Base-by-base conservation (phyloP, 2,888 invertebrate genomes). In the Brachynemurus nebulosus region DNA sequence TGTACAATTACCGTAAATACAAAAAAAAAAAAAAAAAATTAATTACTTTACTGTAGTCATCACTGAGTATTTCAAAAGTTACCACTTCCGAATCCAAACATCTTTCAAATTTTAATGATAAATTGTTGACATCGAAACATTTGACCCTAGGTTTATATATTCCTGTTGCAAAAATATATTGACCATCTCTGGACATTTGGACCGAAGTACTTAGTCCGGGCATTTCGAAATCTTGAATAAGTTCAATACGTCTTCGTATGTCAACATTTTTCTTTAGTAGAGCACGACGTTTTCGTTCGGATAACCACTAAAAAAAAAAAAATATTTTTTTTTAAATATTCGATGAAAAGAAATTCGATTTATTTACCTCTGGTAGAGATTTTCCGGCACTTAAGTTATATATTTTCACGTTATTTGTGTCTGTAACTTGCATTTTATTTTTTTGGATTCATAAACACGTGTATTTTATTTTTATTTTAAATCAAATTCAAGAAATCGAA, bases 211-310 rank as follows among this genome's bases (percentile, higher is more conserved):
- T 92, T 1, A 97, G 76, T 40, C 82, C 90, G 19, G 98, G 97
- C 98, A 98, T 98, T 54, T 95, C 91, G 72, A 99, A 98, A 60
- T 98, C 98, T 67, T 99, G 98, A 52, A 99, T 89, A 34, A 98
- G 76, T 65, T 97, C 91, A 54, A 99, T 91, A 58, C 93, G 74
- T 53, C 86, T 75, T 52, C 92, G 72, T 39, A 96, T 72, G 60
- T 93, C 95, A 30, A 85, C 80, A 78, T 92, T 84, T 64, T 89
- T 89, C 62, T 89, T 88, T 42, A 86, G 69, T 48, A 92, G 67
- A 6, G 79, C 76, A 52, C 89, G 72, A 57, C 83, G 77, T 62
- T 89, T 88, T 53, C 81, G 72, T 57, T 90, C 90, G 3, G 86
- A 78, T 43, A 91, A 67, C 91, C 91, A 92, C 86, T 90, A 59